Evolutionary conservation across 2,888 invertebrate genomes (phyloP).

Genomic region (Hofmannophila pseudospretella): DNA sequence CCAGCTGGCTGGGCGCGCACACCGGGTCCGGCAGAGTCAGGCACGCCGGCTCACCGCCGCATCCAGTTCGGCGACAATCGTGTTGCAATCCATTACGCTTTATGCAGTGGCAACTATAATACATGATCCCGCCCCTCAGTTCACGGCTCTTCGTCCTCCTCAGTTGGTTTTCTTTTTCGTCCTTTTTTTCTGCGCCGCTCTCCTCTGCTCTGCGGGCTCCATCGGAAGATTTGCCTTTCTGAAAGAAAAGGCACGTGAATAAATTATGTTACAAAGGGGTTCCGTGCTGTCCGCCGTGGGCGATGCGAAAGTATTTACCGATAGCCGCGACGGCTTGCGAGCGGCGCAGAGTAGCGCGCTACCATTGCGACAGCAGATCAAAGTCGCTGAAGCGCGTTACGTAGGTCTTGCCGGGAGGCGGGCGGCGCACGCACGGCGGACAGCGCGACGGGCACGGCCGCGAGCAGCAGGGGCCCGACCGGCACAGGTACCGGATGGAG

Average conservation of each 20-base stretch:
- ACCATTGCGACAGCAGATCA: constrained; percentile 68
- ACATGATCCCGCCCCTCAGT: constrained; percentile 73
- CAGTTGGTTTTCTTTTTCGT: constrained; percentile 62
- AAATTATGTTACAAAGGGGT: not conserved
- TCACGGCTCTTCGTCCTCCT: constrained; percentile 72
- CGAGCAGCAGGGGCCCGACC: constrained; percentile 46
- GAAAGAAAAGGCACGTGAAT: constrained; percentile 22
- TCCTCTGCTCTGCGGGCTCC: constrained; percentile 40
- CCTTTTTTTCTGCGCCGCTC: constrained; percentile 55
- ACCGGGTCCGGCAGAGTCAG: constrained; percentile 71
- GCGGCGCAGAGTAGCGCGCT: constrained; percentile 30
- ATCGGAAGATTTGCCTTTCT: constrained; percentile 47
- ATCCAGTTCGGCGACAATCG: constrained; percentile 74
- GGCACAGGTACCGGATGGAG: constrained; percentile 69
- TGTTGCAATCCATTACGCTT: constrained; percentile 80
- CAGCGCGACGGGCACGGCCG: constrained; percentile 59
- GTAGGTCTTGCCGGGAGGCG: constrained; percentile 69
- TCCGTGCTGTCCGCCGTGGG: constrained; percentile 51
- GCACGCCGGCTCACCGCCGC: constrained; percentile 73
- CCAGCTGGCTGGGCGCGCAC: constrained; percentile 73
- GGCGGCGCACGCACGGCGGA: constrained; percentile 68
- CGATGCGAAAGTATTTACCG: constrained; percentile 62
- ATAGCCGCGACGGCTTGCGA: constrained; percentile 30
- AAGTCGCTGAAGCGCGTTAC: constrained; percentile 72
- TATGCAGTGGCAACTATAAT: constrained; percentile 77